Evolutionary conservation across 2,888 invertebrate species (phyloP), one percentile per base, ranked within the genome.

Genomic region (Drosophila ustulata): DNA sequence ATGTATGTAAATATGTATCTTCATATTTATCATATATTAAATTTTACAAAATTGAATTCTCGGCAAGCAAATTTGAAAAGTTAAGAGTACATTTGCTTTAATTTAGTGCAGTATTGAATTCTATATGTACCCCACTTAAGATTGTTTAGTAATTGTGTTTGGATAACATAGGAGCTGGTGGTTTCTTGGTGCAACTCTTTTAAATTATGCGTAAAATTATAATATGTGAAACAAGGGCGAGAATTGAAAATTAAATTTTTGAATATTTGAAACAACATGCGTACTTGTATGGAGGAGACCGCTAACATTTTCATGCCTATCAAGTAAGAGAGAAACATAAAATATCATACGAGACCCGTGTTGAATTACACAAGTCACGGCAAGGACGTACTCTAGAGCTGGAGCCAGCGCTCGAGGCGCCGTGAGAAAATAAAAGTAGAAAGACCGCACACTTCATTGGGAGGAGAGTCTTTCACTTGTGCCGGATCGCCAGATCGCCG

Each of bases 341-440:
- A 80, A 68, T 71, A 71, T 66, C 52, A 72, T 52, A 72, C 61
- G 78, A 75, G 73, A 78, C 62, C 84, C 87, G 87, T 86, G 66
- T 88, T 62, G 78, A 80, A 88, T 84, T 84, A 75, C 88, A 83
- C 66, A 72, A 43, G 46, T 37, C 28, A 45, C 64, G 56, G 30
- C 68, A 71, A 75, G 80, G 80, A 81, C 58, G 51, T 53, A 53
- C 43, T 41, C 37, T 23, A 50, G 25, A 39, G 34, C 66, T 58
- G 57, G 43, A 68, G 71, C 49, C 74, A 26, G 43, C 26, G 37
- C 7, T 32, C 43, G 25, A 51, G 66, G 63, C 57, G 78, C 65
- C 84, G 88, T 84, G 89, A 78, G 83, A 84, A 83, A 78, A 72
- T 53, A 55, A 47, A 57, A 53, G 30, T 46, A 8, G 28, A 46